Evolutionary conservation across 1,140 invertebrate species (phyloP).

Genomic region (Drosophila sp.): DNA sequence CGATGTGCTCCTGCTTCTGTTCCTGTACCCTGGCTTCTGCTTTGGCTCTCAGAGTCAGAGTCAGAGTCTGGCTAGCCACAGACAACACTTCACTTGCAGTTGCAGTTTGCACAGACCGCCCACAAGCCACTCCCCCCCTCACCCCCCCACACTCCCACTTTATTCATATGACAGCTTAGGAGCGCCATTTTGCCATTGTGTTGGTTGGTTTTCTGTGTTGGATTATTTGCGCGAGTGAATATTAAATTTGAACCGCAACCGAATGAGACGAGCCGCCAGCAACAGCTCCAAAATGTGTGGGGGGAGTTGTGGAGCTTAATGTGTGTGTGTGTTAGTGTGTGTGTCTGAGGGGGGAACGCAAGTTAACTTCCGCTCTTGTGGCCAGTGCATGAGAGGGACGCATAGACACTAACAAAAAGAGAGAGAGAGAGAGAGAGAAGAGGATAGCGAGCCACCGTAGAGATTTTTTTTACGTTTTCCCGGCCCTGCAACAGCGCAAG

Average conservation of each 20-base stretch:
- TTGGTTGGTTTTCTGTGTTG: conserved; percentile 50
- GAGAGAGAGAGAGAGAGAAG: conserved; percentile 8
- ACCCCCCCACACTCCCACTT: background rate
- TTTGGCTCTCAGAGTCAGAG: conserved; percentile 12
- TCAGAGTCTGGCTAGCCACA: conserved; percentile 60
- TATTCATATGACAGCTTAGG: conserved; percentile 61
- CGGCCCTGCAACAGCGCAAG: conserved; percentile 58
- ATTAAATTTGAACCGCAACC: conserved; percentile 80
- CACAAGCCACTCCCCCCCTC: background rate
- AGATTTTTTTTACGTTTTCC: conserved; percentile 35
- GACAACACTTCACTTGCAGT: conserved; percentile 78
- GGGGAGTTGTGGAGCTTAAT: background rate
- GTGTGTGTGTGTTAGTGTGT: background rate
- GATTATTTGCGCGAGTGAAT: conserved; percentile 80
- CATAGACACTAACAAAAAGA: conserved; percentile 1
- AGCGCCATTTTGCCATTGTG: conserved; percentile 72
- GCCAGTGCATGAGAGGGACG: conserved; percentile 46
- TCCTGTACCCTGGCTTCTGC: background rate
- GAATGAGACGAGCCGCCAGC: conserved; percentile 71
- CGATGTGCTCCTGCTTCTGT: background rate
- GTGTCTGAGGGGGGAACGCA: conserved; percentile 47
- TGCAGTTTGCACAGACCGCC: conserved; percentile 56
- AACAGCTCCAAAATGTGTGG: conserved; percentile 33
- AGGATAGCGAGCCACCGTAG: background rate
- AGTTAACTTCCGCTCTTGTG: conserved; percentile 79